Evolutionary conservation across 1,140 invertebrate species (phyloP).

Genomic region (Heliothis virescens): DNA sequence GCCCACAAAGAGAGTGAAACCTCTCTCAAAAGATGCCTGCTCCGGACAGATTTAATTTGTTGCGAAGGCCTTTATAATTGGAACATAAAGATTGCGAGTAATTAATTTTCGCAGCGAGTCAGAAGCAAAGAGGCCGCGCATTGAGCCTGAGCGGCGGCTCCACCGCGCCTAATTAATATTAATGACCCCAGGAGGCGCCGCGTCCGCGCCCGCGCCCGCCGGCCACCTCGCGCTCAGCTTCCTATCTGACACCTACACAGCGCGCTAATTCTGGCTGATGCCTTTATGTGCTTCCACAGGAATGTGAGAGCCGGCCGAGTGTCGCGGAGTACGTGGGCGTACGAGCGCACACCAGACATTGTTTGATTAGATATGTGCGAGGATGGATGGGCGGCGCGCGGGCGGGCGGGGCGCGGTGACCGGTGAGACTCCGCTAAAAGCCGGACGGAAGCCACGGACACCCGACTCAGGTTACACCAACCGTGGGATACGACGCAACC

Average conservation of each 20-base stretch:
- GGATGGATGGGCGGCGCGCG: conserved; percentile 53
- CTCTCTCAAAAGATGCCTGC: conserved; percentile 84
- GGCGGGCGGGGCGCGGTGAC: conserved; percentile 70
- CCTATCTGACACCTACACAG: conserved; percentile 71
- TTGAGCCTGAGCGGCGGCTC: conserved; percentile 71
- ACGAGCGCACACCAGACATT: conserved; percentile 36
- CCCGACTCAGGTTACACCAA: conserved; percentile 76
- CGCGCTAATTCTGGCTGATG: conserved; percentile 59
- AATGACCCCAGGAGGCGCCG: conserved; percentile 80
- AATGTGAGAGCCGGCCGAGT: conserved; percentile 12
- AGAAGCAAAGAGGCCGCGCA: conserved; percentile 82
- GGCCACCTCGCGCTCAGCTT: conserved; percentile 62
- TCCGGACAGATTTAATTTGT: conserved; percentile 86
- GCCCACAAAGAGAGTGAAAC: conserved; percentile 84
- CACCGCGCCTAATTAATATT: conserved; percentile 85
- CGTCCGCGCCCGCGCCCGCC: conserved; percentile 43
- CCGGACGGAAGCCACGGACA: conserved; percentile 84
- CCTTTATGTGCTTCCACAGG: conserved; percentile 35
- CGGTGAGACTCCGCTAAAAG: conserved; percentile 84
- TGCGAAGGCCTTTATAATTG: conserved; percentile 86
- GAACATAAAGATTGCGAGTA: conserved; percentile 86
- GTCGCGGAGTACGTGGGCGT: conserved; percentile 33
- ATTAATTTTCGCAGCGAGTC: conserved; percentile 86
- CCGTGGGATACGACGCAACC: conserved; percentile 80
- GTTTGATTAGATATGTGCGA: conserved; percentile 55